These are phyloP conservation scores for Gavialis gangeticus DNA, from an alignment of 2,113 vertebrate species.

Conservation along the genomic window DNA sequence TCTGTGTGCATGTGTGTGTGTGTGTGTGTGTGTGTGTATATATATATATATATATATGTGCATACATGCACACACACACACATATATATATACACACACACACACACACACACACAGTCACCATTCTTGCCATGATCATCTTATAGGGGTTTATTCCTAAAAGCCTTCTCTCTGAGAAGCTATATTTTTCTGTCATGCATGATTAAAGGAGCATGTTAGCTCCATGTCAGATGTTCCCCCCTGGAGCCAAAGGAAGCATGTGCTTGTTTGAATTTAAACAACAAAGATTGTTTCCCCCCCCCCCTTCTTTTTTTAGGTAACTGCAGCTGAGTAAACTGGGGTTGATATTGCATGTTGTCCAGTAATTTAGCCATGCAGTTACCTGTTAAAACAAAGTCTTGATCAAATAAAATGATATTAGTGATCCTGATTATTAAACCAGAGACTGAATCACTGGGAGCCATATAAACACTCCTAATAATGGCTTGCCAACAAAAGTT, in stretches of 20 bases:
- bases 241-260: conserved; percentile 57
- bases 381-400: conserved; percentile 39
- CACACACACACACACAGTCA: not conserved
- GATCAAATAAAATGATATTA: conserved; percentile 32
- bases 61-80: too few species aligned
- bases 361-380: conserved; percentile 45
- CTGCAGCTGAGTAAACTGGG: conserved; percentile 30
- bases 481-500: conserved; percentile 39
- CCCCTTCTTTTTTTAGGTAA: conserved; percentile 15
- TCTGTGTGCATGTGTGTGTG: not conserved
- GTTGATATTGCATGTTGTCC: conserved; percentile 65
- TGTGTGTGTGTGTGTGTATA: not conserved
- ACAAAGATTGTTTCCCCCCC: conserved; percentile 6
- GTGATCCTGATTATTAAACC: conserved; percentile 41
- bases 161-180: conserved; percentile 36
- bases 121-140: conserved; percentile 59
- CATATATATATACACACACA: too few species aligned
- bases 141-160: conserved; percentile 41
- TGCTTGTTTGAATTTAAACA: conserved; percentile 39
- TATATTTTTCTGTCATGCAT: conserved; percentile 40
- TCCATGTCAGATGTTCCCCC: conserved; percentile 1
- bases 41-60: not conserved
- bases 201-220: conserved; percentile 30
- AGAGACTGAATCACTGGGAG: conserved; percentile 61
- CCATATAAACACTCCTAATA: conserved; percentile 26